Evolutionary conservation across 2,797 vertebrate species (phyloP).

Genomic region (Onychomys arenicola): DNA sequence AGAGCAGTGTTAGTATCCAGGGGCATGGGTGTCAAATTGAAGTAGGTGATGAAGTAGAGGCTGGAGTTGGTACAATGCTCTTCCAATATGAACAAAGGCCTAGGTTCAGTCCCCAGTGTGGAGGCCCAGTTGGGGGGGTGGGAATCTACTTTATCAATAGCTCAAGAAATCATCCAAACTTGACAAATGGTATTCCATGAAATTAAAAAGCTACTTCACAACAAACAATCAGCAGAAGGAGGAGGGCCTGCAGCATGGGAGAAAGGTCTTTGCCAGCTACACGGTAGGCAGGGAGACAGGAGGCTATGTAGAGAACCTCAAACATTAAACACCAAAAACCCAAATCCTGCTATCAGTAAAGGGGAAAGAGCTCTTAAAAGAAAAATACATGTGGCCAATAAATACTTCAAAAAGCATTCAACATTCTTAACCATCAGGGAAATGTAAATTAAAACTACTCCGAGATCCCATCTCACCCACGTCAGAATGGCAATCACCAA

Average conservation of each 20-base stretch:
- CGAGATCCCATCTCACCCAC: not conserved
- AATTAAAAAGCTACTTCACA: not conserved
- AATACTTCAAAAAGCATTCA: not conserved
- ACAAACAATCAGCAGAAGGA: not conserved
- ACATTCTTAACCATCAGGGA: not conserved
- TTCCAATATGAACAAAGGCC: not conserved
- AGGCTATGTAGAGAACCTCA: not conserved
- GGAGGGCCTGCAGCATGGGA: not conserved
- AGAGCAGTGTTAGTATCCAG: not conserved
- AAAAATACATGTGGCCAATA: not conserved
- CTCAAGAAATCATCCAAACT: not conserved
- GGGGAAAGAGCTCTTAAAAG: not conserved
- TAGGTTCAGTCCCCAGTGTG: not conserved
- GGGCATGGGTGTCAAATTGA: not conserved
- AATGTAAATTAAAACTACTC: not conserved
- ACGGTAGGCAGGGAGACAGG: not conserved
- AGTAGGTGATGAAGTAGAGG: not conserved
- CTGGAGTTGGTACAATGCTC: not conserved
- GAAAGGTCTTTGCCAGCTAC: not conserved
- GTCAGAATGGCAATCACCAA: not conserved
- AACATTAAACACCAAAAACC: not conserved
- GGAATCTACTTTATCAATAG: not conserved
- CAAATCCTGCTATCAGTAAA: not conserved
- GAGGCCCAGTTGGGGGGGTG: too few relatives aligned
- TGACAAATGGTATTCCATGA: too few relatives aligned